Conservation (phyloP, 1,140 invertebrate genomes). For the Drosophila bocqueti region DNA sequence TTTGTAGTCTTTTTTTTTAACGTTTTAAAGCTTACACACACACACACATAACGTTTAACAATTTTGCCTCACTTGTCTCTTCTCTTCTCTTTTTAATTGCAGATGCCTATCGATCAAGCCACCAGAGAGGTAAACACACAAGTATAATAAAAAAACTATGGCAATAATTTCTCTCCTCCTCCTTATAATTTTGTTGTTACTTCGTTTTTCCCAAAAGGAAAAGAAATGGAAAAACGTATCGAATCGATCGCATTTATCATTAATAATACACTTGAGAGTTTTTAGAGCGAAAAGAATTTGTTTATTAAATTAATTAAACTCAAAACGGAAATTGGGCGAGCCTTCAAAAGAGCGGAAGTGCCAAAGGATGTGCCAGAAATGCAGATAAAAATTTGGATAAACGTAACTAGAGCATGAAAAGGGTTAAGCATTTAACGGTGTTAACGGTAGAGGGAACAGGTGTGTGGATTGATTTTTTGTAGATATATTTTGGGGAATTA, state of each 20-base stretch:
- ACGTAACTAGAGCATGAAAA: conserved; percentile 67
- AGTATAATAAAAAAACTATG: conserved; percentile 81
- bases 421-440: conserved; percentile 38
- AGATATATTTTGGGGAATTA: conserved; percentile 4
- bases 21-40: conserved; percentile 56
- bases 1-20: conserved; percentile 22
- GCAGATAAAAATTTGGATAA: conserved; percentile 2
- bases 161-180: conserved; percentile 65
- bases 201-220: conserved; percentile 21
- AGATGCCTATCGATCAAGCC: conserved; percentile 90
- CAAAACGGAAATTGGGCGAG: conserved; percentile 64
- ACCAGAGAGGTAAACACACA: conserved; percentile 88
- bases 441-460: conserved; percentile 39
- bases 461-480: conserved; percentile 36
- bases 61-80: conserved; percentile 85
- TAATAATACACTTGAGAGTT: conserved; percentile 77
- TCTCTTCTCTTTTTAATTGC: conserved; percentile 87
- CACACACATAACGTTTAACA: conserved; percentile 63
- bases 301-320: conserved; percentile 77
- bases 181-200: conserved; percentile 14
- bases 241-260: conserved; percentile 39
- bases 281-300: conserved; percentile 83
- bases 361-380: conserved; percentile 31
- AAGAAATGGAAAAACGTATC: conserved; percentile 24
- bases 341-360: conserved; percentile 27